Evolutionary conservation across 2,888 invertebrate genomes (phyloP).

Genomic region (Tortrix viridana): DNA sequence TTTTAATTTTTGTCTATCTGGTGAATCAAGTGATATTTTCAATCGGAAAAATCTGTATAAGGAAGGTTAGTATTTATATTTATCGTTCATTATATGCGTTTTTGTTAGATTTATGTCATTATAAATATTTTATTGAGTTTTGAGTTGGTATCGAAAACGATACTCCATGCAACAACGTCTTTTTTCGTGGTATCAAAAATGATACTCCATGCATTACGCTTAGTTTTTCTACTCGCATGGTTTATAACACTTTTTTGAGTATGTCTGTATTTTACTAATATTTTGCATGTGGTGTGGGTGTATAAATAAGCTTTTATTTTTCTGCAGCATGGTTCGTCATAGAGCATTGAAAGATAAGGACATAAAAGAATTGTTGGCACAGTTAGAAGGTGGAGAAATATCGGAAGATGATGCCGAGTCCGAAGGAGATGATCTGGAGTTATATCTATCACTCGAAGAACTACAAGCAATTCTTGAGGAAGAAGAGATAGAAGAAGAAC

Average conservation of each 20-base stretch:
- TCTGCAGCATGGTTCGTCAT: constrained; percentile 1
- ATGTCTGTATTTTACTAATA: constrained; percentile 1
- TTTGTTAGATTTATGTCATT: not conserved
- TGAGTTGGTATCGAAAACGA: not conserved
- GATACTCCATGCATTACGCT: not conserved
- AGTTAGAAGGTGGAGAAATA: constrained; percentile 45
- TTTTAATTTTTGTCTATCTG: not conserved
- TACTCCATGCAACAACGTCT: no score
- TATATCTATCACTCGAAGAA: constrained; percentile 41
- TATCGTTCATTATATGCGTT: not conserved
- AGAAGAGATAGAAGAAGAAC: constrained; percentile 41
- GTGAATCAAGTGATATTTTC: not conserved
- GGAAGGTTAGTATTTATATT: not conserved
- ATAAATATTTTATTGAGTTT: not conserved
- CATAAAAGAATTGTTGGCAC: constrained; percentile 41
- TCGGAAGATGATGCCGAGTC: constrained; percentile 45
- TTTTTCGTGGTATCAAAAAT: not conserved
- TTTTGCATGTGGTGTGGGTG: not conserved
- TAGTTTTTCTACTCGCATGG: constrained; percentile 1
- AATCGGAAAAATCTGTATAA: not conserved
- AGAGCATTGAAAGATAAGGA: constrained; percentile 39
- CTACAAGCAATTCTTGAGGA: constrained; percentile 38
- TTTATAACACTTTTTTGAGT: not conserved
- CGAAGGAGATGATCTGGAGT: constrained; percentile 44
- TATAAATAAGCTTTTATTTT: not conserved